These are phyloP conservation scores for Auanema freiburgensis DNA, from an alignment of 2,888 invertebrate species.

Conservation along the genomic window DNA sequence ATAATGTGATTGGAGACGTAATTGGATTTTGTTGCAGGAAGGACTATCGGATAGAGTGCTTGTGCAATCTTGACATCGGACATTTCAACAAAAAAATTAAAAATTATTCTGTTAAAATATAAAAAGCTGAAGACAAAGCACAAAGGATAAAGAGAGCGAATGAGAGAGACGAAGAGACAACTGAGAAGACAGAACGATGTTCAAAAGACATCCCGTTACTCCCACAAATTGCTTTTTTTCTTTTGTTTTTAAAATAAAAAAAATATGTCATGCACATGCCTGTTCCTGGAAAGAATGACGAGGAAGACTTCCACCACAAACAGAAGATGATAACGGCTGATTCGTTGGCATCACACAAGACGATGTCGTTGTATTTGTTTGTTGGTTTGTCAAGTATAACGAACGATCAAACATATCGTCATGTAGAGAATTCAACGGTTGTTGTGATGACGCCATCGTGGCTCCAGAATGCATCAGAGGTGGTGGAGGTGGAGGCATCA, in stretches of 20 bases:
- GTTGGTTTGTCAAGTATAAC: slow-evolving; percentile 10
- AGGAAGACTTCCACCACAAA: slow-evolving; percentile 22
- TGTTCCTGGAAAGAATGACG: slow-evolving; percentile 44
- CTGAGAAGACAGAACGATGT: neutral
- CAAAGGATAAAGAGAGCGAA: neutral
- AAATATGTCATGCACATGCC: slow-evolving; percentile 35
- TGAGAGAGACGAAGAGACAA: neutral
- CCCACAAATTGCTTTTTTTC: neutral
- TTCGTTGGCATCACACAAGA: no score
- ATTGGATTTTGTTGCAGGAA: no score
- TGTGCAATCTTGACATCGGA: no score
- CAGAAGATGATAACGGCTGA: neutral
- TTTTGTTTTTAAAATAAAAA: neutral
- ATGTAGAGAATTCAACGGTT: slow-evolving; percentile 19
- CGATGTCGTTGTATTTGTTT: neutral
- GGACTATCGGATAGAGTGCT: no score
- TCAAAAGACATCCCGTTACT: neutral
- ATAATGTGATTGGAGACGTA: no score
- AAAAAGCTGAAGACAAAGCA: neutral
- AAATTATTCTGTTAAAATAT: neutral
- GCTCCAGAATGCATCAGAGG: slow-evolving; percentile 27
- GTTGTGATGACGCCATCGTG: slow-evolving; percentile 9
- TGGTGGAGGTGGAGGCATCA: slow-evolving; percentile 52
- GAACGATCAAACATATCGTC: slow-evolving; percentile 36
- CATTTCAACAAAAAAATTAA: slow-evolving; percentile 1